These are phyloP conservation scores for Brotogeris chrysoptera DNA, from an alignment of 2,797 vertebrate species.

Conservation along the genomic window DNA sequence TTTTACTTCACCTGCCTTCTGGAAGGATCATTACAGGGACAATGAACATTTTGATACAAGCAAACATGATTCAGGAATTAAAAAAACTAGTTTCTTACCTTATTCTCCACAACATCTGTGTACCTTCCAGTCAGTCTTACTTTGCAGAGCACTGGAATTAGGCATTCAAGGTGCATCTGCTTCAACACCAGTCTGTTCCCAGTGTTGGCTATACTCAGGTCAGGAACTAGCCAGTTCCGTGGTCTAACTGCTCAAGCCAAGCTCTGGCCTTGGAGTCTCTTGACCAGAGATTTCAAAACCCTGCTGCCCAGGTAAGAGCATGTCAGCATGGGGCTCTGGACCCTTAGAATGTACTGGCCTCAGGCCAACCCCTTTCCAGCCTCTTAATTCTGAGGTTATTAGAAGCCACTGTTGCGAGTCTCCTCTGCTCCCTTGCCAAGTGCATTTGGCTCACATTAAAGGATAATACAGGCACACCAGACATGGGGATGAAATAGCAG, in stretches of 20 bases:
- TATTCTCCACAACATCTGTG: background rate
- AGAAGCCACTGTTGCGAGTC: background rate
- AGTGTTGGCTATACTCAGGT: background rate
- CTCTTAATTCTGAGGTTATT: background rate
- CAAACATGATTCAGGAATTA: background rate
- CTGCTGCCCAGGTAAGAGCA: background rate
- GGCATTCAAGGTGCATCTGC: background rate
- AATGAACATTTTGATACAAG: background rate
- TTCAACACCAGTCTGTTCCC: background rate
- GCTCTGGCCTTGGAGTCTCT: background rate
- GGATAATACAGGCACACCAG: background rate
- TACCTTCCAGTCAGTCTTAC: background rate
- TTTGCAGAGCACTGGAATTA: background rate
- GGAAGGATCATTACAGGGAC: background rate
- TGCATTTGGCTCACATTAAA: background rate
- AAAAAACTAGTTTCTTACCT: background rate
- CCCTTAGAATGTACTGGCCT: background rate
- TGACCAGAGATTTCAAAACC: background rate
- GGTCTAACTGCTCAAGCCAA: background rate
- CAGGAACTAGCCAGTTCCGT: background rate
- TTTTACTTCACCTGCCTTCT: background rate
- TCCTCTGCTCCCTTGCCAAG: background rate
- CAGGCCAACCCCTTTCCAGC: background rate
- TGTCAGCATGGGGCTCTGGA: background rate
- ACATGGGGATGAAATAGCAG: background rate